Evolutionary conservation across 2,888 invertebrate species (phyloP), one percentile per base, ranked within the genome.

Genomic region (Thereva nobilitata): DNA sequence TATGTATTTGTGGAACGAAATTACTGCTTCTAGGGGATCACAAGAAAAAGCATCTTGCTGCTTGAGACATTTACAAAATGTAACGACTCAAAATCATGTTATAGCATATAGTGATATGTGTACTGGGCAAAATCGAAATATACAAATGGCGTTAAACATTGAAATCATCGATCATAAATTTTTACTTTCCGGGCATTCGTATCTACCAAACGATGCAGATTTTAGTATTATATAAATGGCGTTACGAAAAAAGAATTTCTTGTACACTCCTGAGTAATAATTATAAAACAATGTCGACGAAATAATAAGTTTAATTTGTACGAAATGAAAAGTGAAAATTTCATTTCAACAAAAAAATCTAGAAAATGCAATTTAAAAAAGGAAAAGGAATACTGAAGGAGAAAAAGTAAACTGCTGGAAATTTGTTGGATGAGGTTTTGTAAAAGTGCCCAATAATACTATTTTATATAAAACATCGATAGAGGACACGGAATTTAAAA

Each of bases 401-500:
- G 54, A 54, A 54, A 38, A 54, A 23, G 37, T 35, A 35, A 54
- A 54, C 37, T 54, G 54, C 54, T 37, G 54, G 38, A 54, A 54
- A 54, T 54, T 38, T 47, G n/a, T 47, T 47, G 5, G 54, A 54
- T 54, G 54, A 54, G 35, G 54, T 54, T 54, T 54, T 54, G 9
- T 8, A 47, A 47, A 47, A 47, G 47, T 47, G 47, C 47, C 7
- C 47, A 47, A 47, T 47, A n/a, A 54, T 54, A 54, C 4, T 54
- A 37, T 54, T 54, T 54, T 54, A 54, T 54, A 54, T 54, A 54
- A 54, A 54, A 34, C 54, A 54, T 54, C 54, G 40, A 54, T 52
- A 35, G 52, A 52, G 52, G 23, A 52, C 9, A 37, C 38, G 54
- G 5, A 54, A 10, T 54, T 54, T 54, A 54, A 54, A 40, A 35